Evolutionary conservation across 2,797 vertebrate genomes (phyloP).

Genomic region (Notoglanidium macrostoma): DNA sequence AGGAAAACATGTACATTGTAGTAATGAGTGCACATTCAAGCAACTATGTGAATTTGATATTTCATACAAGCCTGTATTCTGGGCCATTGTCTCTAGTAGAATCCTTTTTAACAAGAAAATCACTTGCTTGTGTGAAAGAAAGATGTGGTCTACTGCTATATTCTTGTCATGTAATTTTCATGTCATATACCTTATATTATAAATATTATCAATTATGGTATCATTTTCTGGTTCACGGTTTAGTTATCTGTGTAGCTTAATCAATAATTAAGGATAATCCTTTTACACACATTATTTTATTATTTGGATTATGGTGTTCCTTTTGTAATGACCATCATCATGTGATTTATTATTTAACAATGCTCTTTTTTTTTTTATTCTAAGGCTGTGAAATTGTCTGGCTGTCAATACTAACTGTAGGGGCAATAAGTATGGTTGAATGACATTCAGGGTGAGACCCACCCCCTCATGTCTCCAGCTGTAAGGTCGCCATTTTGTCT

Average conservation of each 20-base stretch:
- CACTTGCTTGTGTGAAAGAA: background rate
- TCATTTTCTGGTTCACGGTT: conserved; percentile 1
- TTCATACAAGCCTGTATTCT: background rate
- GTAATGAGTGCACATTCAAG: background rate
- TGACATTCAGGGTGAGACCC: conserved; percentile 47
- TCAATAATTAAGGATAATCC: conserved; percentile 1
- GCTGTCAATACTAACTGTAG: conserved; percentile 38
- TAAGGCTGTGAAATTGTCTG: conserved; percentile 29
- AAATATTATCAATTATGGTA: background rate
- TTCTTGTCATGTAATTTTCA: background rate
- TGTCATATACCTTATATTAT: background rate
- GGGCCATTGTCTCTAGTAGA: no score
- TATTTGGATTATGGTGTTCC: conserved; percentile 2
- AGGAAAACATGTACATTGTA: background rate
- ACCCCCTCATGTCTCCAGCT: conserved; percentile 44
- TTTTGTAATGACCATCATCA: conserved; percentile 13
- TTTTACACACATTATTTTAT: conserved; percentile 9
- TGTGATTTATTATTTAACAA: conserved; percentile 22
- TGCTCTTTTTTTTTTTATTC: conserved; percentile 8
- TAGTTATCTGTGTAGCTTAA: conserved; percentile 9
- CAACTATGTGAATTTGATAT: background rate
- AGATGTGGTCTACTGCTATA: background rate
- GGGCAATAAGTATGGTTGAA: conserved; percentile 41
- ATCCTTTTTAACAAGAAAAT: background rate
- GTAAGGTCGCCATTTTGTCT: conserved; percentile 59